Evolutionary conservation across 2,888 invertebrate species (phyloP), one percentile per base, ranked within the genome.

Genomic region (Phorcus lineatus): DNA sequence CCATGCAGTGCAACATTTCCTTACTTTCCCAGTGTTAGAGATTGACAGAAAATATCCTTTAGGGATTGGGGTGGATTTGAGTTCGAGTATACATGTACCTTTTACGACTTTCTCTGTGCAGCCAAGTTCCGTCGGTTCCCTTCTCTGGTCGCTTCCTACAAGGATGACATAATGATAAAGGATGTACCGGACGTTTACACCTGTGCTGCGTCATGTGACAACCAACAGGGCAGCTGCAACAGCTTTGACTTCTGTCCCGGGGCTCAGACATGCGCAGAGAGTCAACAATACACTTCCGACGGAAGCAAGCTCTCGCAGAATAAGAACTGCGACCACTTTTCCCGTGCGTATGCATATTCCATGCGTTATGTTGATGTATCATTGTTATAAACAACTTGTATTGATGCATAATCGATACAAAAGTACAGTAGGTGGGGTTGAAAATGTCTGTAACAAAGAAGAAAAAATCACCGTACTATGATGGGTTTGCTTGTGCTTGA

Each of bases 211-310:
- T 24, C 52, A 2, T 74, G 74, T 52, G 74, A 74, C 53, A 1
- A 19, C 47, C n/a, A 19, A 7, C 62, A 84, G 9, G 84, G 85
- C 24, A 82, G 81, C n/a, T 90, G 90, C 78, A 85, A 87, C 66
- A 86, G 87, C 55, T 90, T 90, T 79, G 90, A 90, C 54, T 87
- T 83, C 77, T 89, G 88, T 77, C 79, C 85, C 4, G 28, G 74
- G 3, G 83, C 81, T 16, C 81, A 84, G 17, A 77, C 86, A 16
- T 90, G 90, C 81, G 82, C 84, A 6, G 78, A 89, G 24, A 88
- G 88, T 57, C 82, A 62, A 75, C 83, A 81, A 3, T 84, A 85
- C 57, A 86, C 84, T 4, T 81, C 54, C 0, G 87, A 86, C 36
- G 88, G 88, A 2, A 55, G 40, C 9, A 54, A 80, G 0, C 67